These are phyloP conservation scores for Coracopsis vasa DNA, from an alignment of 2,113 vertebrate genomes.

Conservation along the genomic window DNA sequence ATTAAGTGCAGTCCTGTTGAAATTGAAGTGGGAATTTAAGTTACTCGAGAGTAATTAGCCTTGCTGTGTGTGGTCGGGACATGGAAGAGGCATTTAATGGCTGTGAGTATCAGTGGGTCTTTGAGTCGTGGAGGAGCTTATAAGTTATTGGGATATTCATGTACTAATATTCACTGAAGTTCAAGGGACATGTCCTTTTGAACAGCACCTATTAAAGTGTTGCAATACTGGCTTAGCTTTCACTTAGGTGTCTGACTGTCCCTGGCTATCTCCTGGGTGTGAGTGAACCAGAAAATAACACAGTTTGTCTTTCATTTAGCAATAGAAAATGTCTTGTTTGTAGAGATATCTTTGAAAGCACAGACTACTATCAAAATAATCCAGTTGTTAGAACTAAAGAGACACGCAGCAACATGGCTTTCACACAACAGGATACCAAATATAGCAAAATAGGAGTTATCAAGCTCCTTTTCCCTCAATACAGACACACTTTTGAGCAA, in stretches of 20 bases:
- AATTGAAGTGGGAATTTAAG: conserved; percentile 62
- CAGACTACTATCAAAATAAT: neutral
- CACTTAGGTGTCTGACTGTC: neutral
- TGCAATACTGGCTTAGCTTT: neutral
- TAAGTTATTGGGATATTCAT: neutral
- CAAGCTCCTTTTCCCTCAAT: neutral
- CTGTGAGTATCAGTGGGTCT: conserved; percentile 6
- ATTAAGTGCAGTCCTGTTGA: conserved; percentile 51
- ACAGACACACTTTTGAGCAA: neutral
- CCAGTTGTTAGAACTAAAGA: neutral
- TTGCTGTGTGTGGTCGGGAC: conserved; percentile 48
- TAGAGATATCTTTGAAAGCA: neutral
- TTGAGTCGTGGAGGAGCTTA: neutral
- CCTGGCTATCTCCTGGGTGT: neutral
- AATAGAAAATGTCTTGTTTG: neutral
- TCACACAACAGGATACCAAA: neutral
- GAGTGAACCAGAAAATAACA: neutral
- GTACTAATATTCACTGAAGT: neutral
- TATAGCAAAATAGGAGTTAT: neutral
- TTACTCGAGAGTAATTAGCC: conserved; percentile 50
- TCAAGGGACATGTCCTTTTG: neutral
- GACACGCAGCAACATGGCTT: rapidly evolving
- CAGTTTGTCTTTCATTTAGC: neutral
- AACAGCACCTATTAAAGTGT: neutral
- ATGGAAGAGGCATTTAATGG: conserved; percentile 25